phyloP scores from a whole-genome alignment of 92 coral and sea anemone species.

The Zoanthus solanderi region DNA sequence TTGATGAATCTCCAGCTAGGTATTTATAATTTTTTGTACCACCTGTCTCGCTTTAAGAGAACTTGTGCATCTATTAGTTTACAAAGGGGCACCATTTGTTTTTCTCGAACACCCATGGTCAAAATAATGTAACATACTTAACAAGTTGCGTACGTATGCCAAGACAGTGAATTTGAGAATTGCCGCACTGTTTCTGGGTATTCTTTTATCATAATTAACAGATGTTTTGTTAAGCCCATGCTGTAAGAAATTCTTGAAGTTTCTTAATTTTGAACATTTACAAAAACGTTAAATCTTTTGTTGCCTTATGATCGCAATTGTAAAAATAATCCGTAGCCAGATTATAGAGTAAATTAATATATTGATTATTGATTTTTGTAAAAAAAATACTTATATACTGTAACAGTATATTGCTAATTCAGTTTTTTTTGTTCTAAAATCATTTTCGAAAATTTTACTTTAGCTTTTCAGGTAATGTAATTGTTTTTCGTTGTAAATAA shows the following conservation, averaged over 20 bases:
- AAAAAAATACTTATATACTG: too few relatives aligned
- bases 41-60: constrained; percentile 53
- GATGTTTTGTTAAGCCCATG: not conserved
- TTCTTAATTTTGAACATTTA: not conserved
- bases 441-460: too few relatives aligned
- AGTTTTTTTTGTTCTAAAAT: too few relatives aligned
- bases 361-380: too few relatives aligned
- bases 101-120: not conserved
- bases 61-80: constrained; percentile 29
- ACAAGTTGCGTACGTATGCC: not conserved
- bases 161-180: not conserved
- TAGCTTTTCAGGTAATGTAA: too few relatives aligned
- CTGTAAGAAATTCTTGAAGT: not conserved
- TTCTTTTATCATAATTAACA: not conserved
- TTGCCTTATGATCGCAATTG: too few relatives aligned
- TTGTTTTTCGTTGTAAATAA: not conserved
- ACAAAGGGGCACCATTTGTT: constrained; percentile 39
- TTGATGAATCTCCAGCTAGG: constrained; percentile 19
- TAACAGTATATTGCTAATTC: too few relatives aligned
- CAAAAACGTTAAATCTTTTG: too few relatives aligned
- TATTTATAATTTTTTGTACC: constrained; percentile 44
- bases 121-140: not conserved
- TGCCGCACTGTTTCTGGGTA: not conserved
- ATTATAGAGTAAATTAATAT: too few relatives aligned
- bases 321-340: too few relatives aligned